Base-by-base conservation (phyloP, 2,113 vertebrate genomes). In the Ciconia stormi region DNA sequence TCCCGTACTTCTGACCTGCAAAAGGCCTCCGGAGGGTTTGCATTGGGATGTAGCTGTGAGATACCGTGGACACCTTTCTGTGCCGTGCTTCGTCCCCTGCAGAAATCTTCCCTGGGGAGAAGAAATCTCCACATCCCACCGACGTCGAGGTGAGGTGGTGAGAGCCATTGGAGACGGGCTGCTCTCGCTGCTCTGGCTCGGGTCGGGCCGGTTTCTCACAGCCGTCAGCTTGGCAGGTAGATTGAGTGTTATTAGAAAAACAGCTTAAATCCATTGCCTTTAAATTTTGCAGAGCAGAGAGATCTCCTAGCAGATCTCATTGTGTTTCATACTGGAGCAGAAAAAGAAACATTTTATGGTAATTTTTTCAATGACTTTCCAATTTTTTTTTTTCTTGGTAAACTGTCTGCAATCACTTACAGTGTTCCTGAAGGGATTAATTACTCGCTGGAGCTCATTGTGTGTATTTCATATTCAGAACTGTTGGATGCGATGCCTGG, bases 391-490 rank as follows among this genome's bases (percentile, higher is more conserved):
- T 59, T 20, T 36, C 88, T 82, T 58, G 67, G 90, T 97, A 49
- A 95, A 87, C 93, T 96, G 95, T 97, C 92, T 97, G 94, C 89
- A 92, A 92, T 93, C 94, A 94, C 86, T 95, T 92, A 78, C 7
- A 93, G 77, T 27, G 65, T 95, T 97, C 96, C 93, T 95, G 95
- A 94, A 94, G 91, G 96, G 90, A 97, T 97, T 96, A 87, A 87
- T 94, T 96, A 89, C 72, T 82, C 6, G 3, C 76, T 95, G 82
- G 82, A 84, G 92, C 93, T 94, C 83, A 76, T 92, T 96, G 95
- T 93, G 89, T 16, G 9, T 50, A 56, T 87, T 93, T 94, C 65
- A 32, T 90, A 82, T 83, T 96, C 92, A 79, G 86, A 79, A 23
- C 77, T 40, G 73, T 77, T 94, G 96, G 96, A 93, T 87, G 80